Conservation (phyloP, 2,113 vertebrate genomes). For the Bufo gargarizans region DNA sequence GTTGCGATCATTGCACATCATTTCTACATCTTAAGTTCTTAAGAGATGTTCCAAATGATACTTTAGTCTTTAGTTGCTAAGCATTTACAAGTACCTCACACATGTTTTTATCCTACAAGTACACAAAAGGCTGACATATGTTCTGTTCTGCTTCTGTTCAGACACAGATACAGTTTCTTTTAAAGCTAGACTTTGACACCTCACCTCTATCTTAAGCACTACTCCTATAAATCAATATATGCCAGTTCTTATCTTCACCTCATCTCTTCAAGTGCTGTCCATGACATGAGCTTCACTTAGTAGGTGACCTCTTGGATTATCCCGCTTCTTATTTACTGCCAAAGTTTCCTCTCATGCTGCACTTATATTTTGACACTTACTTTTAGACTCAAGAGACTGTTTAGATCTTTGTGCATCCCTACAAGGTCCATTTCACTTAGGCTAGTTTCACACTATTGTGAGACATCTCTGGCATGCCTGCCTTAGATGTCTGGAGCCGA, state of each 20-base stretch:
- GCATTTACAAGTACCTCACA: not conserved
- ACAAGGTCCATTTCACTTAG: not conserved
- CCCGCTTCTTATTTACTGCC: not conserved
- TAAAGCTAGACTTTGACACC: not conserved
- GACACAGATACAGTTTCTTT: not conserved
- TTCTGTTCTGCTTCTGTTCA: not conserved
- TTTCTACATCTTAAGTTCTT: conserved; percentile 12
- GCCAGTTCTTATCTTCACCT: not conserved
- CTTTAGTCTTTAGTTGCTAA: not conserved
- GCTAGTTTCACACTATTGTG: no score
- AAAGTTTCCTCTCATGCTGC: not conserved
- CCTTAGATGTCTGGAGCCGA: no score
- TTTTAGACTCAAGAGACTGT: not conserved
- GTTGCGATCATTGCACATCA: not conserved
- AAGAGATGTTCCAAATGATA: not conserved
- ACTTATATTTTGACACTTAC: not conserved
- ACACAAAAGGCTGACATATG: not conserved
- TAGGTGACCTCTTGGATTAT: not conserved
- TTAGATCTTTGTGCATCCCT: not conserved
- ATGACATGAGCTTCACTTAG: not conserved
- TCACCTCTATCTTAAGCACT: not conserved
- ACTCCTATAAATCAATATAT: not conserved
- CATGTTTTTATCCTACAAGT: not conserved
- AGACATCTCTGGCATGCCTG: no score
- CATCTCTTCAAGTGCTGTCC: not conserved